Evolutionary conservation across 2,888 invertebrate species (phyloP), one percentile per base, ranked within the genome.

Genomic region (Dolichopus griseipennis): DNA sequence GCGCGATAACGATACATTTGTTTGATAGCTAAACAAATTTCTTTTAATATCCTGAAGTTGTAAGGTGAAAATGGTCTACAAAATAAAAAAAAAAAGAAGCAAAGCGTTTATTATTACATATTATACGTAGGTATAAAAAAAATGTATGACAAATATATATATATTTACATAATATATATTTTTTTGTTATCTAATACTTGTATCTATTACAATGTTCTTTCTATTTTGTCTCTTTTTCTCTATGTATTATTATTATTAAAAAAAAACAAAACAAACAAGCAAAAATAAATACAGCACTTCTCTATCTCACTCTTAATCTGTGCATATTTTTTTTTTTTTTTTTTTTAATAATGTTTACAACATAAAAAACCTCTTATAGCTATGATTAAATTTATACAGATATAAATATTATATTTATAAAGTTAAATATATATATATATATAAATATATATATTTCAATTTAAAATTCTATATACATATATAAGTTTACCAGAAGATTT

Each of bases 21-120:
- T 52, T 52, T 52, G 52, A 52, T 52, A 52, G 52, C 52, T 52
- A 52, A 52, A 52, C 52, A 52, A 52, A 52, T 52, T 52, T 52
- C 15, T 52, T 52, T 52, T 52, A 52, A 52, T 52, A 52, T 52
- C 52, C 52, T 52, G 52, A 10, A 10, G 37, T 12, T 37, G 37
- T 37, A 52, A 52, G 52, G 52, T 52, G 52, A 52, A 52, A 52
- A 52, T 52, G 18, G 52, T 52, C 52, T n/a, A 52, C 52, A 7
- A 52, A 52, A 12, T 1, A 15, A 18, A 52, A 52, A 52, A 52
- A 12, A 52, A 6, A 6, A 52, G 18, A 52, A 18, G 9, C 18
- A 52, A 18, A 52, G 15, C 15, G 52, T 52, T 12, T 52, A 37
- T 37, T 1, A 37, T 10, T 37, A 52, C 18, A 15, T 41, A 18